These are phyloP conservation scores for Pachyseris speciosa DNA, from an alignment of 64 coral and sea anemone species.

Conservation along the genomic window DNA sequence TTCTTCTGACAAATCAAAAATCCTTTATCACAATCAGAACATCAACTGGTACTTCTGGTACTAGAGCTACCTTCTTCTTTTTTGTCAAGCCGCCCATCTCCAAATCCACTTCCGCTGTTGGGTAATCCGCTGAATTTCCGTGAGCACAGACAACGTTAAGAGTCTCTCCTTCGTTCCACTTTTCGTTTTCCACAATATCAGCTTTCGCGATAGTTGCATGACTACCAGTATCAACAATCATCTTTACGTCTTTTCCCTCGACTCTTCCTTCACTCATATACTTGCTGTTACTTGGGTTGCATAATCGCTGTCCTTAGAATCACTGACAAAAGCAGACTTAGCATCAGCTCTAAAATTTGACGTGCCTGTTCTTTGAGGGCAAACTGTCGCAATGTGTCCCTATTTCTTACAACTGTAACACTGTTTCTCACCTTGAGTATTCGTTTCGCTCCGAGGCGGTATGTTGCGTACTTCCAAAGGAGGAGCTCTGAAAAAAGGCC, in stretches of 20 bases:
- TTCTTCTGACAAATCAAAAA: too few species aligned
- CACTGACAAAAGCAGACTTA: too few species aligned
- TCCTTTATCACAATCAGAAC: too few species aligned
- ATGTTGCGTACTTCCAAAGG: too few species aligned
- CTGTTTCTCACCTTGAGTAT: too few species aligned
- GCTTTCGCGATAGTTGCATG: neutral
- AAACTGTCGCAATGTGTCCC: neutral
- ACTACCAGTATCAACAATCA: neutral
- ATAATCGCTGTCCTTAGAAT: neutral
- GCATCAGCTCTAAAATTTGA: too few species aligned
- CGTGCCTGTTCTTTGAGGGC: neutral
- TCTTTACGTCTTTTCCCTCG: neutral
- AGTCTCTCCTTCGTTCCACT: neutral
- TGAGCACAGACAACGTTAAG: neutral
- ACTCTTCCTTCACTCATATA: neutral
- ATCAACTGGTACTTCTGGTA: too few species aligned
- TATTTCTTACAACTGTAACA: too few species aligned
- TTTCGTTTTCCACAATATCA: neutral
- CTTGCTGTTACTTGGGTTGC: neutral
- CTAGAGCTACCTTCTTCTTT: too few species aligned
- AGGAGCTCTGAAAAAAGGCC: neutral
- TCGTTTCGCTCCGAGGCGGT: neutral
- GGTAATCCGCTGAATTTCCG: too few species aligned
- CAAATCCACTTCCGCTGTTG: neutral
- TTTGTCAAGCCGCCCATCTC: neutral